phyloP scores from a whole-genome alignment of 2,113 vertebrate species.

The Chaetodon auriga region DNA sequence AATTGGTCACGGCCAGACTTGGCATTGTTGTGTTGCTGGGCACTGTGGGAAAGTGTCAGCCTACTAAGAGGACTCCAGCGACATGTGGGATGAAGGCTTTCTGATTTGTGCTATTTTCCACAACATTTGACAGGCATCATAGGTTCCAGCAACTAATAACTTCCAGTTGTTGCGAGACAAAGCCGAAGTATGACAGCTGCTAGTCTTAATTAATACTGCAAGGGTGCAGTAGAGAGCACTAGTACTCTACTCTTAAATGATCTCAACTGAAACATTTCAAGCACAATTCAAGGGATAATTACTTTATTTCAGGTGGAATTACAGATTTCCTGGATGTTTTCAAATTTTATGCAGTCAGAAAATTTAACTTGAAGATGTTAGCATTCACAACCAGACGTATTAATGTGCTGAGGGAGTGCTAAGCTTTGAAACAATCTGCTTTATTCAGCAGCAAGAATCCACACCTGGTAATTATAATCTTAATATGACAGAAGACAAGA shows the following conservation, averaged over 20 bases:
- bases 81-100: conserved; percentile 86
- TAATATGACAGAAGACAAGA: conserved; percentile 78
- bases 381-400: conserved; percentile 18
- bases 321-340: conserved; percentile 3
- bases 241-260: neutral
- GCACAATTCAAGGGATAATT: neutral
- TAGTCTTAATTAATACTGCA: conserved; percentile 15
- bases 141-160: conserved; percentile 82
- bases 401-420: conserved; percentile 6
- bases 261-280: neutral
- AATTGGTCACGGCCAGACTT: conserved; percentile 93
- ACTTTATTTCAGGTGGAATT: conserved; percentile 2
- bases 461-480: conserved; percentile 67
- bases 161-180: conserved; percentile 69
- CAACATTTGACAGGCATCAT: conserved; percentile 88
- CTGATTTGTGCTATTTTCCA: conserved; percentile 87
- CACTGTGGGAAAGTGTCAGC: conserved; percentile 88
- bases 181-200: conserved; percentile 21
- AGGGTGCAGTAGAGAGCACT: neutral
- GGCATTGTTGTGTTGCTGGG: conserved; percentile 89
- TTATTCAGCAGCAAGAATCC: conserved; percentile 32
- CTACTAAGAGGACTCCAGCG: conserved; percentile 86
- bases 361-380: conserved; percentile 1
- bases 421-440: conserved; percentile 18
- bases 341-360: neutral